These are phyloP conservation scores for Phyllotreta striolata DNA, from an alignment of 2,888 invertebrate genomes.

Conservation along the genomic window DNA sequence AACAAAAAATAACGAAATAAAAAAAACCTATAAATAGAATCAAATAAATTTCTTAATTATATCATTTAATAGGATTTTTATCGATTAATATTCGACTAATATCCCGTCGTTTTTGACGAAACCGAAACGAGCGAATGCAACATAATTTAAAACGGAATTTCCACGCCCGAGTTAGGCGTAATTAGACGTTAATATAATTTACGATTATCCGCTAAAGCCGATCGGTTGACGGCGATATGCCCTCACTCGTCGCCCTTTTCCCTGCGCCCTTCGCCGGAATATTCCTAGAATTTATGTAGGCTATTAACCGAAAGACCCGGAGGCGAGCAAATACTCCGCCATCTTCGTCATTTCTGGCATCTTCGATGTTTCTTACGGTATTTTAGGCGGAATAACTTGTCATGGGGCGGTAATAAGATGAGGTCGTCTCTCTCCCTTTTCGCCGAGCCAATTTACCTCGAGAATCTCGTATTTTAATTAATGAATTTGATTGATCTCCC, in stretches of 20 bases:
- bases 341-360: slow-evolving; percentile 21
- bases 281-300: slow-evolving; percentile 35
- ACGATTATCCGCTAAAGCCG: slow-evolving; percentile 21
- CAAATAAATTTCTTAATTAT: background rate
- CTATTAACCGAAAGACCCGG: slow-evolving; percentile 30
- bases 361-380: slow-evolving; percentile 23
- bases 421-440: background rate
- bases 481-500: too few species aligned
- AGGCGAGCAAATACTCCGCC: slow-evolving; percentile 20
- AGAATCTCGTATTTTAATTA: too few species aligned
- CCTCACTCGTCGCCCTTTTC: slow-evolving; percentile 5
- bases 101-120: too few species aligned
- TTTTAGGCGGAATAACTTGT: slow-evolving; percentile 19
- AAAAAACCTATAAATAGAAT: slow-evolving; percentile 7
- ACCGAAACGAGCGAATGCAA: too few species aligned
- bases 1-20: slow-evolving; percentile 65
- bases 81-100: too few species aligned
- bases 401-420: slow-evolving; percentile 8
- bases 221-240: slow-evolving; percentile 11
- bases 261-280: slow-evolving; percentile 6
- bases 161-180: slow-evolving; percentile 14
- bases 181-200: slow-evolving; percentile 25
- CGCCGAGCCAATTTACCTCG: too few species aligned
- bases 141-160: slow-evolving; percentile 17
- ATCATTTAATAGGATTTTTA: too few species aligned